Evolutionary conservation across 92 coral and sea anemone species (phyloP).

Genomic region (Isaurus tuberculatus): DNA sequence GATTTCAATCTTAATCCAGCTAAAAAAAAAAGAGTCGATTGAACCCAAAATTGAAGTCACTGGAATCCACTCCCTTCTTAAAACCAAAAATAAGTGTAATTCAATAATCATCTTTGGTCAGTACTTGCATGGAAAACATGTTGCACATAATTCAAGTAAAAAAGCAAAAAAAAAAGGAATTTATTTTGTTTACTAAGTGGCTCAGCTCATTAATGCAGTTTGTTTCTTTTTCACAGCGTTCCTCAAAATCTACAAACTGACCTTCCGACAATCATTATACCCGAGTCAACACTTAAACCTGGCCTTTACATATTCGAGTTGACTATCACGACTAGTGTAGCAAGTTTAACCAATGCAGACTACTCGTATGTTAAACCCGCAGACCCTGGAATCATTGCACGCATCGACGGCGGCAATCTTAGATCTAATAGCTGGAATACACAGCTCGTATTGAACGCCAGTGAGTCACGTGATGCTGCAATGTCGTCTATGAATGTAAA

Average conservation of each 20-base stretch:
- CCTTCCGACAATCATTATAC: slow-evolving; percentile 75
- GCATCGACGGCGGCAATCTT: slow-evolving; percentile 79
- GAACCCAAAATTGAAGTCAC: too few species aligned
- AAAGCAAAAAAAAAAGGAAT: too few species aligned
- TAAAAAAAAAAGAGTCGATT: too few species aligned
- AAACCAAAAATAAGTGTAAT: too few species aligned
- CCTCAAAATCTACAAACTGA: slow-evolving; percentile 48
- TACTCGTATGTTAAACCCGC: slow-evolving; percentile 74
- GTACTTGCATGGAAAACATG: too few species aligned
- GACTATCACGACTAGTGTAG: slow-evolving; percentile 46
- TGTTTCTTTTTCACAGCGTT: slow-evolving; percentile 41
- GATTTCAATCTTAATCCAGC: too few species aligned
- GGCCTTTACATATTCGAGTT: slow-evolving; percentile 76
- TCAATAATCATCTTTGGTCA: too few species aligned
- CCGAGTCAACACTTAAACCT: slow-evolving; percentile 68
- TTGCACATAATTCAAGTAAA: too few species aligned
- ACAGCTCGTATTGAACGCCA: slow-evolving; percentile 70
- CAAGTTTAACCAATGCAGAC: slow-evolving; percentile 56
- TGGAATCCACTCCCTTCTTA: too few species aligned
- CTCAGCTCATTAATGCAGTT: neutral
- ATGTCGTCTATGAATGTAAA: slow-evolving; percentile 38
- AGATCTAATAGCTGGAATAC: slow-evolving; percentile 81
- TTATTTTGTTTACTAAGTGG: too few species aligned
- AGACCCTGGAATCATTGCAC: slow-evolving; percentile 70
- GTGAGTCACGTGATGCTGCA: slow-evolving; percentile 75